Percentiles rank a stretch among this genome's conserved stretches.
Evolutionary conservation across 2,888 invertebrate genomes (phyloP).

Genomic region (Onchidella celtica): DNA sequence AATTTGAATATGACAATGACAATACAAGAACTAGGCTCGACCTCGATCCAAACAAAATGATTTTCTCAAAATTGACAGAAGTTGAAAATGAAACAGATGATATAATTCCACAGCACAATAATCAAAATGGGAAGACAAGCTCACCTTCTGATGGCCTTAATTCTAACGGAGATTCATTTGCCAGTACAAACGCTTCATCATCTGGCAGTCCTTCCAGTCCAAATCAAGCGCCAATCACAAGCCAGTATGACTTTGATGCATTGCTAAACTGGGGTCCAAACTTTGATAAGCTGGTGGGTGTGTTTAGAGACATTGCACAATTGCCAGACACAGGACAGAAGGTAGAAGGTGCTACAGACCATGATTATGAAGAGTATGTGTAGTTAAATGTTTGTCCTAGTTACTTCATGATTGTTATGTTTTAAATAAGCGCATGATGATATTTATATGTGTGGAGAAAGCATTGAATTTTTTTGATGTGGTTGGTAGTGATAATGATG

Average conservation of each 20-base stretch:
- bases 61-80: conserved; percentile 82
- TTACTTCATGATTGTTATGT: no score
- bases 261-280: conserved; percentile 97
- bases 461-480: no score
- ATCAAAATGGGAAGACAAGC: conserved; percentile 52
- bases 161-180: conserved; percentile 93
- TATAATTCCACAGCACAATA: conserved; percentile 51
- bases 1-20: conserved; percentile 95
- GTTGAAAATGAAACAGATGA: conserved; percentile 74
- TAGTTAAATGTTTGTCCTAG: no score
- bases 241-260: conserved; percentile 95
- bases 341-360: conserved; percentile 55
- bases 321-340: conserved; percentile 86
- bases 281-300: conserved; percentile 96
- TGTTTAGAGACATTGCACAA: conserved; percentile 97
- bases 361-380: conserved; percentile 71
- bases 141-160: conserved; percentile 91
- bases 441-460: no score
- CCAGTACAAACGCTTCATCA: conserved; percentile 89
- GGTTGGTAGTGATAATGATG: no score
- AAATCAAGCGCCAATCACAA: conserved; percentile 78
- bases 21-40: conserved; percentile 69
- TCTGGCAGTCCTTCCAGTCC: conserved; percentile 50
- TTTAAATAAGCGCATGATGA: no score
- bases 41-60: conserved; percentile 82